These are phyloP conservation scores for Mythimna pallens DNA, from an alignment of 2,888 invertebrate genomes.

Conservation along the genomic window DNA sequence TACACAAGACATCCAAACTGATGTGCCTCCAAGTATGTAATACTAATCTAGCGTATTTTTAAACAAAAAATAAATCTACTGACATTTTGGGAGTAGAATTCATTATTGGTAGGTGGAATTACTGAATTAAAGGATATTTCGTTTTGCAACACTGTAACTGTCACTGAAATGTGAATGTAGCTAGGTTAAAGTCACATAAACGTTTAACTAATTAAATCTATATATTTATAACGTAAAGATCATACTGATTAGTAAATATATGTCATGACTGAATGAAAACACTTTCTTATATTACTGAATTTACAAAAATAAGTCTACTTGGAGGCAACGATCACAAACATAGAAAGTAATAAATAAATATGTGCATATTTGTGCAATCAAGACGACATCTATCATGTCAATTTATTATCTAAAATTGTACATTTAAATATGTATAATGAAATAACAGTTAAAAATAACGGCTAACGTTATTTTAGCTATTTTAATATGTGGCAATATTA, in stretches of 20 bases:
- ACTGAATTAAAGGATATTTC: neutral
- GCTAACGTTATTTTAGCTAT: conserved; percentile 59
- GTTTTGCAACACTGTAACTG: neutral
- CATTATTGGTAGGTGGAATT: no score
- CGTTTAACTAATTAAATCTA: neutral
- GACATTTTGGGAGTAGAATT: neutral
- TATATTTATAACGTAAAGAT: neutral
- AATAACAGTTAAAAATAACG: conserved; percentile 63
- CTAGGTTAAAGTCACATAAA: neutral
- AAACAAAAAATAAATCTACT: neutral
- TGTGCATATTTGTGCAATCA: conserved; percentile 63
- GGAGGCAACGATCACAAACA: conserved; percentile 42
- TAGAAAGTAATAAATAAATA: conserved; percentile 42
- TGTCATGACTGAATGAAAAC: neutral
- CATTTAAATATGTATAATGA: conserved; percentile 56
- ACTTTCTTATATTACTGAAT: conserved; percentile 17
- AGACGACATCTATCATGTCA: conserved; percentile 60
- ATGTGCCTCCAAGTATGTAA: conserved; percentile 56
- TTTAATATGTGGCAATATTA: conserved; percentile 55
- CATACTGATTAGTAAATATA: no score
- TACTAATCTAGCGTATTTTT: conserved; percentile 10
- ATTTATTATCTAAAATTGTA: conserved; percentile 60
- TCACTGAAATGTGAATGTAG: neutral
- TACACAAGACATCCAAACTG: conserved; percentile 66
- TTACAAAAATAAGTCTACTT: conserved; percentile 46